A percentile compares a stretch with the other conserved stretches of the same genome.
Evolutionary conservation across 2,113 vertebrate species (phyloP).

Genomic region (Passer montanus): DNA sequence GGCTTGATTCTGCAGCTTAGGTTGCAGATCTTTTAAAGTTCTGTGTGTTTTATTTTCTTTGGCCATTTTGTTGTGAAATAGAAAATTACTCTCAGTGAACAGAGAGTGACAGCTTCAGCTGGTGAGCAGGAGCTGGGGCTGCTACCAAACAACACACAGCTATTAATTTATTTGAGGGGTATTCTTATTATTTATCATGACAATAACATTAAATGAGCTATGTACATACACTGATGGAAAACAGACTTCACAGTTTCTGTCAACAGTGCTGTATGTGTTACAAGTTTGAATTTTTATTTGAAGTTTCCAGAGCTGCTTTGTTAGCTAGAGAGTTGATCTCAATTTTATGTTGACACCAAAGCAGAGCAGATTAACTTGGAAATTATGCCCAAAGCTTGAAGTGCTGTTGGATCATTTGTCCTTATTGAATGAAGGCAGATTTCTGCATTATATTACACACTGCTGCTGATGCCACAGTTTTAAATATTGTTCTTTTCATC

Average conservation of each 20-base stretch:
- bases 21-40: background rate
- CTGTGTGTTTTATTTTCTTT: background rate
- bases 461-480: background rate
- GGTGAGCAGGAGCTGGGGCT: background rate
- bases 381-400: background rate
- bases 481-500: constrained; percentile 40
- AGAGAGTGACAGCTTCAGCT: background rate
- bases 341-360: constrained; percentile 27
- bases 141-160: background rate
- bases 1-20: background rate
- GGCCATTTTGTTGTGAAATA: background rate
- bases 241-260: constrained; percentile 22
- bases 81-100: background rate
- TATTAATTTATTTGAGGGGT: background rate
- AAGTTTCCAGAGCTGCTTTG: constrained; percentile 22
- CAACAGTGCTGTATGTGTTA: background rate
- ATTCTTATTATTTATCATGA: constrained; percentile 22
- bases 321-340: constrained; percentile 22
- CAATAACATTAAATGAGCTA: constrained; percentile 5
- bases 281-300: constrained; percentile 8
- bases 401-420: constrained; percentile 33
- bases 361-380: constrained; percentile 36
- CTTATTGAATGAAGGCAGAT: constrained; percentile 36
- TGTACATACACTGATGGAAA: background rate
- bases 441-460: constrained; percentile 1